Conservation (phyloP, 2,113 vertebrate species). For the Pycnonotus jocosus region DNA sequence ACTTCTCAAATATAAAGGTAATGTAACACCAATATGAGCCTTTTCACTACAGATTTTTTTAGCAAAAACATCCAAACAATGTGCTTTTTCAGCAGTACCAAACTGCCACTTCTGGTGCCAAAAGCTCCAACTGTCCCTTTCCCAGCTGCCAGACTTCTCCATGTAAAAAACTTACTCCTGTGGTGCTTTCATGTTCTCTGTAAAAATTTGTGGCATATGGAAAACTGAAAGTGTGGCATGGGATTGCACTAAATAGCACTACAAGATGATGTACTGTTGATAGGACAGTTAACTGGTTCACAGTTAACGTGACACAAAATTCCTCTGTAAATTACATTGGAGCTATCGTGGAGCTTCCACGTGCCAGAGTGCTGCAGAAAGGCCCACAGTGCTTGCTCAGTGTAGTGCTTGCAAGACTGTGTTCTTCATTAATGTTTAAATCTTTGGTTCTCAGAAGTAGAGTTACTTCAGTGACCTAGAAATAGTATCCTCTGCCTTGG, state of each 20-base stretch:
- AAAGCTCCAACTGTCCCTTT: constrained; percentile 39
- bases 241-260: neutral
- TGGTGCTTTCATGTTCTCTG: neutral
- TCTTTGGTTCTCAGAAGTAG: neutral
- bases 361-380: neutral
- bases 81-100: neutral
- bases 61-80: neutral
- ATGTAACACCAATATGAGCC: neutral
- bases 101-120: neutral
- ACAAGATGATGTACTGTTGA: neutral
- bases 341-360: neutral
- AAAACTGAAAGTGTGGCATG: neutral
- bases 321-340: neutral
- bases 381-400: neutral
- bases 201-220: neutral
- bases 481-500: neutral
- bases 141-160: neutral
- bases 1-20: neutral
- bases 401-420: neutral
- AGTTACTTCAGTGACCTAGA: neutral
- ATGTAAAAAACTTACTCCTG: neutral
- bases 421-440: constrained; percentile 19
- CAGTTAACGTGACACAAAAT: neutral
- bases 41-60: neutral
- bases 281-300: neutral